Conservation (phyloP, 2,888 invertebrate genomes). For the Linhomoeus sp. region DNA sequence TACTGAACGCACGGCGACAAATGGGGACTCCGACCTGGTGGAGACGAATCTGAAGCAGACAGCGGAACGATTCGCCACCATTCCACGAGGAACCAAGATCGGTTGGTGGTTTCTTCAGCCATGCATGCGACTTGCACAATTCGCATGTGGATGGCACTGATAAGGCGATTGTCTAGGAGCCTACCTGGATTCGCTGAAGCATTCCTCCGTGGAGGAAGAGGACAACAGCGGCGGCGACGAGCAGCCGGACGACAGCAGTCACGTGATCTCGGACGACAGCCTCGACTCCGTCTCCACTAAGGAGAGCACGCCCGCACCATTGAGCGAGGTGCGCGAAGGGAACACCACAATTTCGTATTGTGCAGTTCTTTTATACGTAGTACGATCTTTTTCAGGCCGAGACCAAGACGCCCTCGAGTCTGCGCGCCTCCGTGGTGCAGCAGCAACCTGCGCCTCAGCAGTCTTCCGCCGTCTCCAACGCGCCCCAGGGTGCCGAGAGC, state of each 20-base stretch:
- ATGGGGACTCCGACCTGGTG: not conserved
- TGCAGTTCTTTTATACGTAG: too few relatives aligned
- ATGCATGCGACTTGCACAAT: too few relatives aligned
- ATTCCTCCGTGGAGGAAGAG: not conserved
- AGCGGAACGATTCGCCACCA: conserved; percentile 38
- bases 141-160: too few relatives aligned
- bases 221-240: not conserved
- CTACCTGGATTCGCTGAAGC: conserved; percentile 59
- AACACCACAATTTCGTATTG: too few relatives aligned
- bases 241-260: too few relatives aligned
- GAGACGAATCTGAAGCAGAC: conserved; percentile 26
- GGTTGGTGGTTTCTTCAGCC: too few relatives aligned
- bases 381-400: too few relatives aligned
- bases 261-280: conserved; percentile 1
- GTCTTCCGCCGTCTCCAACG: too few relatives aligned
- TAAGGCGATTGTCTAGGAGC: conserved; percentile 84
- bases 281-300: not conserved
- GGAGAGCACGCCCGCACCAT: not conserved
- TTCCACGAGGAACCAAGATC: not conserved
- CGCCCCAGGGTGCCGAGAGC: not conserved
- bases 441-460: not conserved
- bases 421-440: not conserved
- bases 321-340: not conserved
- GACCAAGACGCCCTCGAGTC: not conserved
- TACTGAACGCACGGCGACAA: conserved; percentile 8